Evolutionary conservation across 2,888 invertebrate genomes (phyloP).

Genomic region (Patella pellucida): DNA sequence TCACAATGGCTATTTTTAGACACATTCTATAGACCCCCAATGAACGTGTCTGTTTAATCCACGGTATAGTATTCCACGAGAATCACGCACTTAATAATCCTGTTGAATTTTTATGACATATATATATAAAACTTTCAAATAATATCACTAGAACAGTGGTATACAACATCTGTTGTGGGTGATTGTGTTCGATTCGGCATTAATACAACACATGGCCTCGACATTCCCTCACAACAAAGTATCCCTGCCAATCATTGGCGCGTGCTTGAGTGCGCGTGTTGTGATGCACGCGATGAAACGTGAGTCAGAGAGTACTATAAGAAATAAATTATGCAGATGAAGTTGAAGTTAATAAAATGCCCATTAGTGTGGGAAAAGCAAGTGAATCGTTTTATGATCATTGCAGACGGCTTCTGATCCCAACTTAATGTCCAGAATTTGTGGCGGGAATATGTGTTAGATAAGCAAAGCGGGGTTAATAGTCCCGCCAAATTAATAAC

Average conservation of each 20-base stretch:
- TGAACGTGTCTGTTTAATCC: too few species aligned
- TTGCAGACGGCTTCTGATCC: background rate
- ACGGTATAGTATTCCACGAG: too few species aligned
- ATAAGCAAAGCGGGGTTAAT: background rate
- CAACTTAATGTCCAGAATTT: too few species aligned
- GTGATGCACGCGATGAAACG: conserved; percentile 26
- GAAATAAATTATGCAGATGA: conserved; percentile 29
- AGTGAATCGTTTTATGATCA: conserved; percentile 9
- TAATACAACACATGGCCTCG: background rate
- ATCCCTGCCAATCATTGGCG: conserved; percentile 9
- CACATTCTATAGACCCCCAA: background rate
- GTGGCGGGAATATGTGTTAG: background rate
- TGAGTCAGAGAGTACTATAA: conserved; percentile 31
- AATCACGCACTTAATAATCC: too few species aligned
- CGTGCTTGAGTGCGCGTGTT: conserved; percentile 16
- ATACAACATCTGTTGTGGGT: too few species aligned
- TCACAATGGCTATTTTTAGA: background rate
- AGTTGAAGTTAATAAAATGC: conserved; percentile 8
- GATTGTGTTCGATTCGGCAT: too few species aligned
- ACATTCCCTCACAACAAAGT: conserved; percentile 7
- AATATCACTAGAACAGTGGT: too few species aligned
- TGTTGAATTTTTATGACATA: too few species aligned
- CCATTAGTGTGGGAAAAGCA: background rate
- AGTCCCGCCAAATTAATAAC: conserved; percentile 1
- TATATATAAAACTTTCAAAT: too few species aligned